Evolutionary conservation across 2,113 vertebrate genomes (phyloP).

Genomic region (Phyllostomus hastatus): DNA sequence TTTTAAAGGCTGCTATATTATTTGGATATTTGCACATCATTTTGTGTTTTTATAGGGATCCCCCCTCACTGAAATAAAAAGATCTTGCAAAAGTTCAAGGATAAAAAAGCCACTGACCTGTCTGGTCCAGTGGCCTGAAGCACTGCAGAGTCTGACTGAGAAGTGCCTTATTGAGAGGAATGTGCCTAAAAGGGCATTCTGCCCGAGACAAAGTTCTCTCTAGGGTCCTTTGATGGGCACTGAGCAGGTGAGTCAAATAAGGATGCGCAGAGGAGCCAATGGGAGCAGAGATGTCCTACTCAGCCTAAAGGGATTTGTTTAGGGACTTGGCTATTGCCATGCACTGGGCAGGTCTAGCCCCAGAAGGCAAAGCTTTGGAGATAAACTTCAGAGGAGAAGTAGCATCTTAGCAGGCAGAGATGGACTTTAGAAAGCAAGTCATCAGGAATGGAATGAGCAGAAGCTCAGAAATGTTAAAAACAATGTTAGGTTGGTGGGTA

Average conservation of each 20-base stretch:
- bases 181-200: accelerated
- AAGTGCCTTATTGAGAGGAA: neutral
- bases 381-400: neutral
- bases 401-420: neutral
- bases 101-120: neutral
- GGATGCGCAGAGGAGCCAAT: neutral
- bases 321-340: neutral
- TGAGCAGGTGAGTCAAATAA: neutral
- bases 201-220: neutral
- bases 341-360: neutral
- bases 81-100: neutral
- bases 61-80: neutral
- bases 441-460: neutral
- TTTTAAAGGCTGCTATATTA: neutral
- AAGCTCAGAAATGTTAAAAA: neutral
- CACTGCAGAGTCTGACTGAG: neutral
- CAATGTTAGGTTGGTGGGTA: accelerated
- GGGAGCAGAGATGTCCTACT: neutral
- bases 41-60: neutral
- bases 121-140: neutral
- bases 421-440: neutral
- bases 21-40: neutral
- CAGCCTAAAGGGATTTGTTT: neutral
- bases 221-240: neutral
- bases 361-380: neutral